Evolutionary conservation across 2,888 invertebrate genomes (phyloP), one percentile per base, ranked within the genome.

Genomic region (Thymelicus sylvestris): DNA sequence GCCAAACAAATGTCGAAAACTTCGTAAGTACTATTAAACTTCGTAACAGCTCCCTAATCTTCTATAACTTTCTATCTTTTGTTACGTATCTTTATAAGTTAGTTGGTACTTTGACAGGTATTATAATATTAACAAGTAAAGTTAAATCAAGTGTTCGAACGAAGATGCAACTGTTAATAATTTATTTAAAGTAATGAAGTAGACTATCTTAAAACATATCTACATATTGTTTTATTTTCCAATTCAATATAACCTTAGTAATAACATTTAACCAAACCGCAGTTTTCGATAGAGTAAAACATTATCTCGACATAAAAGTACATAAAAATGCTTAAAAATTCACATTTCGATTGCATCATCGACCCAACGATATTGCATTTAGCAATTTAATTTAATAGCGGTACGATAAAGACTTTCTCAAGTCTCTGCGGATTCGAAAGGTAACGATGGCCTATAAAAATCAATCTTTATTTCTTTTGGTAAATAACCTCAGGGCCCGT

Each of bases 401-500:
- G 50, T 19, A 62, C 55, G 57, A 61, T 71, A 55, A 63, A 63
- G 59, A 71, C 52, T 66, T 69, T 47, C 44, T 47, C 44, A 66
- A 71, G 41, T 61, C 66, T 52, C 61, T 47, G 19, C 61, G 66
- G 71, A 19, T 6, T 61, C 12, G 38, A 71, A 71, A 57, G 57
- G 66, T 66, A 66, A 63, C 65, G 65, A 41, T 50, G 15, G 60
- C 50, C 50, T 65, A 66, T 70, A 66, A 71, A 66, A 66, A 71
- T 66, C 66, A 66, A 65, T 67, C 15, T 66, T 66, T 66, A 62
- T 62, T 68, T 70, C 65, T 61, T 66, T 70, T 70, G 60, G 70
- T 66, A 65, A 66, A 66, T 70, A 70, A 65, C 60, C 80, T n/a
- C 74, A 92, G 92, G 91, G 92, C 47, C 88, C 89, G 6, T 92